Evolutionary conservation across 1,140 invertebrate genomes (phyloP).

Genomic region (Rhynchophorus ferrugineus): DNA sequence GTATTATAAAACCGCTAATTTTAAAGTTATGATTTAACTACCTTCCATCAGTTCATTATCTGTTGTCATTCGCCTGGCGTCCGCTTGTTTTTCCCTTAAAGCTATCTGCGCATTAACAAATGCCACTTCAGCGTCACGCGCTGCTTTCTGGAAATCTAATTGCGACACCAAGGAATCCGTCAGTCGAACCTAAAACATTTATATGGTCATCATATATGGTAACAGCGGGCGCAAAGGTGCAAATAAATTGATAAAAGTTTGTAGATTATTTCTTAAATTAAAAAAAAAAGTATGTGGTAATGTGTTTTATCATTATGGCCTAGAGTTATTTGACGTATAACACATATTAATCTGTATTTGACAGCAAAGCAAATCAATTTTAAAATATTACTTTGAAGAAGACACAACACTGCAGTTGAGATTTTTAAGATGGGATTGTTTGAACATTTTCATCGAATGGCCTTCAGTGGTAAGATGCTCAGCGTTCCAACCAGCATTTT

Average conservation of each 20-base stretch:
- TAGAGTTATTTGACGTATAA: too few relatives aligned
- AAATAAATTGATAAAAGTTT: not conserved
- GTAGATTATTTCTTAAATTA: not conserved
- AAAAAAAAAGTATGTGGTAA: too few relatives aligned
- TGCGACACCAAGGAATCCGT: constrained; percentile 87
- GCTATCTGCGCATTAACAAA: constrained; percentile 81
- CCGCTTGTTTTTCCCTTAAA: constrained; percentile 45
- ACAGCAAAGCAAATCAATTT: too few relatives aligned
- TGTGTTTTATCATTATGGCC: too few relatives aligned
- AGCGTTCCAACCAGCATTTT: too few relatives aligned
- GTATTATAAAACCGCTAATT: not conserved
- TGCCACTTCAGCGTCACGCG: constrained; percentile 81
- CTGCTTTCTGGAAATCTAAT: constrained; percentile 75
- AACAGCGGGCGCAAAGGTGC: too few relatives aligned
- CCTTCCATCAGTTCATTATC: constrained; percentile 41
- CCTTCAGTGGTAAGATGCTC: too few relatives aligned
- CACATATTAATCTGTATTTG: too few relatives aligned
- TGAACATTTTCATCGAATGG: too few relatives aligned
- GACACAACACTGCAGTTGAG: too few relatives aligned
- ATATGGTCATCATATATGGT: not conserved
- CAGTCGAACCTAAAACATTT: constrained; percentile 60
- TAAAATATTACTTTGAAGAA: too few relatives aligned
- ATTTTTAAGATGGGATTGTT: too few relatives aligned
- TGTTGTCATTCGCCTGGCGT: constrained; percentile 34
- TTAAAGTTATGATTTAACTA: constrained; percentile 13